Evolutionary conservation across 2,797 vertebrate genomes (phyloP).

Genomic region (Spea hammondii): DNA sequence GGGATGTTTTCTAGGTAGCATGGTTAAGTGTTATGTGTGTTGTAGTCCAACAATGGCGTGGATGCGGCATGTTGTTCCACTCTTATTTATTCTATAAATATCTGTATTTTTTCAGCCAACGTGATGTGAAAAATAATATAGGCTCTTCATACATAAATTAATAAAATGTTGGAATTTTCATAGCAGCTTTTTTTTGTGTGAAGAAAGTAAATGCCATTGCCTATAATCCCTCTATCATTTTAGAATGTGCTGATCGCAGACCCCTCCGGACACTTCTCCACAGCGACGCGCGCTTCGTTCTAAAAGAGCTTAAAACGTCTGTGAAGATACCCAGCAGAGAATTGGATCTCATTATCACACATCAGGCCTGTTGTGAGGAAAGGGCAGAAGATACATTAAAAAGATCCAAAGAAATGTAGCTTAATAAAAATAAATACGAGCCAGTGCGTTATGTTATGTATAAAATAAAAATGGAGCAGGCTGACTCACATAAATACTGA

Average conservation of each 20-base stretch:
- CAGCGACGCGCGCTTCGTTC: slow-evolving; percentile 23
- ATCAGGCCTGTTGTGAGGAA: not conserved
- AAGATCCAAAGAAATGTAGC: not conserved
- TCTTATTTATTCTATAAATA: no score
- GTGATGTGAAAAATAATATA: not conserved
- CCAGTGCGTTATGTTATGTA: not conserved
- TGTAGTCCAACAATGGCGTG: no score
- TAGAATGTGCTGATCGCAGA: slow-evolving; percentile 7
- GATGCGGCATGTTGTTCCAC: no score
- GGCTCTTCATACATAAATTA: not conserved
- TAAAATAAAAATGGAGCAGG: not conserved
- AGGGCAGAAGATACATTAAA: not conserved
- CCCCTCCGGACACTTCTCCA: not conserved
- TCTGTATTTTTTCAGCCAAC: no score
- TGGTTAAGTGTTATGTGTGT: no score
- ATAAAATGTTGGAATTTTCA: not conserved
- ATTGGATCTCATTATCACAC: not conserved
- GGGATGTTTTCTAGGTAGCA: no score
- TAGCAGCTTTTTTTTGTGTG: not conserved
- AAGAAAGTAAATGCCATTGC: not conserved
- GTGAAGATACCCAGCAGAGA: slow-evolving; percentile 19
- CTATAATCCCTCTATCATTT: slow-evolving; percentile 19
- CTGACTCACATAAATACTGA: not conserved
- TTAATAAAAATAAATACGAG: not conserved
- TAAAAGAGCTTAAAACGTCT: slow-evolving; percentile 29